Evolutionary conservation across 1,140 invertebrate genomes (phyloP), one percentile per base, ranked within the genome.

Genomic region (Danaus plexippus): DNA sequence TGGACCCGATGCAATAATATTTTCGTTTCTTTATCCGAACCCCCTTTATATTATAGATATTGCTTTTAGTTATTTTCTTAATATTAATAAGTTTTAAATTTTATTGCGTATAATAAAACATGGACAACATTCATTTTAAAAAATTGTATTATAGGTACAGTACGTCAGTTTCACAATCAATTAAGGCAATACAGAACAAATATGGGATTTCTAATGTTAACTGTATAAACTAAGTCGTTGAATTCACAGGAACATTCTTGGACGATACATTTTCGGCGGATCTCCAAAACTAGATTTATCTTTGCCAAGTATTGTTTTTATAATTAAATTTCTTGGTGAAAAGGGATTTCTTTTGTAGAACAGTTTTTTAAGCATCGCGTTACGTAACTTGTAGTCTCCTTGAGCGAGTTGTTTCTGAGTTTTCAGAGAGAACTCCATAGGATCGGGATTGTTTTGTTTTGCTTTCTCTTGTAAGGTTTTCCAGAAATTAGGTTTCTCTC

Each of bases 331-430:
- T 49, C 70, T 63, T 0, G 75, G 68, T 9, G 80, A 86, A 49
- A 86, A 84, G 7, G 83, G 83, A 65, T 86, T 86, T 47, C 67
- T 71, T 64, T 83, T 86, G 54, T 78, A 64, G 59, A 86, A 86
- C 18, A 86, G 47, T 59, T 81, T 84, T 47, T 77, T 77, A 0
- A 86, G 13, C 70, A 86, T 71, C 2, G 69, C 73, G 43, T 77
- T 77, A 45, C 70, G 67, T 47, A 85, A 56, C 13, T 76, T 85
- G 15, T 66, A 59, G 52, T 85, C 77, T 22, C 71, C 69, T 61
- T 74, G 60, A 1, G 66, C 71, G 4, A 84, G 58, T 43, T 77
- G 51, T 15, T 80, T 81, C 46, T 77, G 75, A 9, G 73, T 78
- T 64, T 70, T 71, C 2, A 64, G 59, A 12, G 69, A 64, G 51